phyloP scores from a whole-genome alignment of 1,140 invertebrate species.

The Drosophila bocki region DNA sequence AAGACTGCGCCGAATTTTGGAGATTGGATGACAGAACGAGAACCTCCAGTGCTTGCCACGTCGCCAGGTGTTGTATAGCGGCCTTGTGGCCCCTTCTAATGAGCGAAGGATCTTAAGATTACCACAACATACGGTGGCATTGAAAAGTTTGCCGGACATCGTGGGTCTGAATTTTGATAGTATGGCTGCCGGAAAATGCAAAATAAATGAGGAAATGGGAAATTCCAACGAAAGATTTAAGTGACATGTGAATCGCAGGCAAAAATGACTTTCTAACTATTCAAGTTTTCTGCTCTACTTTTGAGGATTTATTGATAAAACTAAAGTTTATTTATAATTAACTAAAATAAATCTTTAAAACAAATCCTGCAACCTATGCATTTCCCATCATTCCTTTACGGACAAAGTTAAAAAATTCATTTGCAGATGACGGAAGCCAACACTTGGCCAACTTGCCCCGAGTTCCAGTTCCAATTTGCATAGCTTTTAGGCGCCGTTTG shows the following conservation, averaged over 20 bases:
- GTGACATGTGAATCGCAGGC: constrained; percentile 4
- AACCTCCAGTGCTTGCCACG: background rate
- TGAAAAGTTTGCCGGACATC: constrained; percentile 25
- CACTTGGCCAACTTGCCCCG: constrained; percentile 51
- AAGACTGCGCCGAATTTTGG: background rate
- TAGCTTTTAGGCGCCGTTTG: constrained; percentile 66
- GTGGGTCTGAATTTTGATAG: constrained; percentile 15
- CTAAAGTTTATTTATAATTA: background rate
- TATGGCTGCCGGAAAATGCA: constrained; percentile 1
- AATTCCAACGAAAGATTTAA: background rate
- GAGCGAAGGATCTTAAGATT: background rate
- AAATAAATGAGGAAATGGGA: background rate
- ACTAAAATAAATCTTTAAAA: no score
- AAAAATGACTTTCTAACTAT: background rate
- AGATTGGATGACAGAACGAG: background rate
- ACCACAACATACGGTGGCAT: background rate
- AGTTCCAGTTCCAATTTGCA: constrained; percentile 64
- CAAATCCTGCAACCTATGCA: background rate
- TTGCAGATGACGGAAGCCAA: constrained; percentile 53
- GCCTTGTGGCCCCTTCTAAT: background rate
- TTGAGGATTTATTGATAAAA: background rate
- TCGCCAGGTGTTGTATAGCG: background rate
- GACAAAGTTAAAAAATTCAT: constrained; percentile 46
- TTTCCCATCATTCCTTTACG: no score
- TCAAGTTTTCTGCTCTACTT: background rate